phyloP scores from a whole-genome alignment of 2,888 invertebrate species.

The Eupithecia inturbata region DNA sequence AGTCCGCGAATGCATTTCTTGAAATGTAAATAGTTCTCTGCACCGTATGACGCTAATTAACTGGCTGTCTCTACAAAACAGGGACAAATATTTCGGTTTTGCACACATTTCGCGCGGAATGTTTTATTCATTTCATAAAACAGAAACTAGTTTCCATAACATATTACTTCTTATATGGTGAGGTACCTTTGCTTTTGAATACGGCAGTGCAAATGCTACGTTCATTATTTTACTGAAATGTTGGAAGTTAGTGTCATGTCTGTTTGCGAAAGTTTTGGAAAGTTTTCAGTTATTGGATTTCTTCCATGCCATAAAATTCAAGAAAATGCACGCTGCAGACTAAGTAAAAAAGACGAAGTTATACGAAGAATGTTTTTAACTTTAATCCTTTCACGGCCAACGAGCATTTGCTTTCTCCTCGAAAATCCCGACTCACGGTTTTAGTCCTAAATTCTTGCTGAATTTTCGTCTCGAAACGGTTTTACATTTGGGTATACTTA shows the following conservation, averaged over 20 bases:
- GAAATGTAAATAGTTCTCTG: not conserved
- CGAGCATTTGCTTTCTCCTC: not conserved
- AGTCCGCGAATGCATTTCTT: not conserved
- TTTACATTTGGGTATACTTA: not conserved
- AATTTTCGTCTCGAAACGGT: not conserved
- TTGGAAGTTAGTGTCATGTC: not conserved
- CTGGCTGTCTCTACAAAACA: conserved; percentile 17
- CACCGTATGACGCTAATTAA: conserved; percentile 19
- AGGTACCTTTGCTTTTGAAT: not conserved
- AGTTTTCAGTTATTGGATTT: not conserved
- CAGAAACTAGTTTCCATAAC: conserved; percentile 29
- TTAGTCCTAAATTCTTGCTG: not conserved
- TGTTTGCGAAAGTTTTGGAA: not conserved
- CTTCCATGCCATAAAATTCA: not conserved
- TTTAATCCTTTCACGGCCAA: not conserved
- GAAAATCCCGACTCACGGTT: not conserved
- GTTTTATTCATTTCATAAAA: conserved; percentile 24
- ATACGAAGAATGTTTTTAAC: not conserved
- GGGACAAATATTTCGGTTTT: conserved; percentile 28
- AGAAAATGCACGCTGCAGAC: not conserved
- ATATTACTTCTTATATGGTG: not conserved
- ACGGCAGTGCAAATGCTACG: conserved; percentile 18
- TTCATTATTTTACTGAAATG: not conserved
- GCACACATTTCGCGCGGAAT: conserved; percentile 20
- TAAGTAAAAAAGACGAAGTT: too few relatives aligned